These are phyloP conservation scores for Homarus americanus DNA, from an alignment of 1,140 invertebrate genomes.

Conservation along the genomic window DNA sequence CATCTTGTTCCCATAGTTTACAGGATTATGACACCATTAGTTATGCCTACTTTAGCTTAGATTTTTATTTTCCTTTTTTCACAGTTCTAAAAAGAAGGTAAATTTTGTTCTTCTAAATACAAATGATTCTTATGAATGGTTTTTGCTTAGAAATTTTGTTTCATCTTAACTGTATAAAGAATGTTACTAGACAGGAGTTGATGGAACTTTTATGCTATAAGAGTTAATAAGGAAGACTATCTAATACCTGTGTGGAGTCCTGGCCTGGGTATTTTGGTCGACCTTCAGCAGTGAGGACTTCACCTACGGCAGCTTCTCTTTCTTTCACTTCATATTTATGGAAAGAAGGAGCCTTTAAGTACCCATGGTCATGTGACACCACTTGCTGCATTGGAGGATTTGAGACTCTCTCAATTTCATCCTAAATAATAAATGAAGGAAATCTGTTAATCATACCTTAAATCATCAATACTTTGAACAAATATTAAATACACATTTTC, in stretches of 20 bases:
- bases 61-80: too few species aligned
- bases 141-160: too few species aligned
- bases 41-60: too few species aligned
- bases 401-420: background rate
- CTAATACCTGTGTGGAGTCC: background rate
- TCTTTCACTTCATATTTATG: background rate
- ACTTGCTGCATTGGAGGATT: constrained; percentile 54
- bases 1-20: too few species aligned
- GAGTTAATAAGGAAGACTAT: background rate
- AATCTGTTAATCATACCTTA: background rate
- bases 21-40: too few species aligned
- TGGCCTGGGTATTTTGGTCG: background rate
- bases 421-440: background rate
- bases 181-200: too few species aligned
- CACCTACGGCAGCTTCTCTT: background rate
- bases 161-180: too few species aligned
- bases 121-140: too few species aligned
- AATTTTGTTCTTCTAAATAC: too few species aligned
- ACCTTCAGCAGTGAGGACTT: background rate
- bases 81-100: too few species aligned
- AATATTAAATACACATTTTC: too few species aligned
- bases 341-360: constrained; percentile 38
- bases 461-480: too few species aligned
- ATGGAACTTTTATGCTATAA: background rate
- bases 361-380: constrained; percentile 61